Evolutionary conservation across 2,888 invertebrate species (phyloP).

Genomic region (Suillia variegata): DNA sequence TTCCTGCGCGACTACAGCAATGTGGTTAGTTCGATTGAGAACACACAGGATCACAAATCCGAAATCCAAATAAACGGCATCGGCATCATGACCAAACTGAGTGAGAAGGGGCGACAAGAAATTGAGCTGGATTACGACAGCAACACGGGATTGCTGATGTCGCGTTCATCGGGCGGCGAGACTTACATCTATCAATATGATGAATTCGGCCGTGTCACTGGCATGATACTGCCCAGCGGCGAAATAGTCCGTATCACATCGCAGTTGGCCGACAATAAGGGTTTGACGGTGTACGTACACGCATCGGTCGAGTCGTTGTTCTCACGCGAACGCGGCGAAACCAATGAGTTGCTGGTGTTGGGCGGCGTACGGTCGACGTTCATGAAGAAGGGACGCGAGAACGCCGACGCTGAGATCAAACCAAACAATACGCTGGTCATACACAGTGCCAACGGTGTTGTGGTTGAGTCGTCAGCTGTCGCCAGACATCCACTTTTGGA

Average conservation of each 20-base stretch:
- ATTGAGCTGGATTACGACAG: conserved; percentile 91
- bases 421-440: conserved; percentile 81
- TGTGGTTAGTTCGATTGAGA: conserved; percentile 91
- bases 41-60: conserved; percentile 91
- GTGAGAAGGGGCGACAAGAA: conserved; percentile 87
- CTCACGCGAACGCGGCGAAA: conserved; percentile 66
- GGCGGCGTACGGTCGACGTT: conserved; percentile 72
- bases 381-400: conserved; percentile 73
- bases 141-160: conserved; percentile 83
- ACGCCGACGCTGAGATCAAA: conserved; percentile 76
- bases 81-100: conserved; percentile 85
- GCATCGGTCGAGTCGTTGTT: conserved; percentile 65
- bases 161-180: conserved; percentile 82
- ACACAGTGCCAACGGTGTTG: conserved; percentile 75
- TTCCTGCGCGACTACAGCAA: conserved; percentile 91
- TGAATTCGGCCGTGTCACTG: conserved; percentile 82
- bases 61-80: conserved; percentile 91
- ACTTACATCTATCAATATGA: conserved; percentile 92
- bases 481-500: conserved; percentile 83
- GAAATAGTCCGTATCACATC: conserved; percentile 83
- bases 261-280: conserved; percentile 77
- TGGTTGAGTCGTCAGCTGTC: conserved; percentile 76
- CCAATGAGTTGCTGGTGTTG: conserved; percentile 68
- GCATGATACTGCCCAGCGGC: conserved; percentile 88
- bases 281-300: conserved; percentile 75